Conservation (phyloP, 2,888 invertebrate genomes). For the Lumbricus terrestris region DNA sequence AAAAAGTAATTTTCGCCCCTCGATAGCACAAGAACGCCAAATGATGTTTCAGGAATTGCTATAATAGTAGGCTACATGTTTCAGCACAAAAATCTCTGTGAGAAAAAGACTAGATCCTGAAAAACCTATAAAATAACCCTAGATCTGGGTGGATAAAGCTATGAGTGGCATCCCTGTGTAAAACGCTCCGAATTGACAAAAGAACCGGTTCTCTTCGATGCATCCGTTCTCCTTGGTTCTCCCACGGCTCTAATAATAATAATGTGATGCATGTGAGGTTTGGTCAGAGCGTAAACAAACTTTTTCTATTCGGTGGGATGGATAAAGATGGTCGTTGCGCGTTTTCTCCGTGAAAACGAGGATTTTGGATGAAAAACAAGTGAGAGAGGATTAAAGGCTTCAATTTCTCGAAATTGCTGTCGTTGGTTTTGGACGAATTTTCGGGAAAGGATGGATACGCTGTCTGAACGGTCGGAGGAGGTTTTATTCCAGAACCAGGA, state of each 20-base stretch:
- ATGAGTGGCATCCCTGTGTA: no score
- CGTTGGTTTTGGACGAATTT: background rate
- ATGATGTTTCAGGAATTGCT: no score
- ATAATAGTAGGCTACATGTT: no score
- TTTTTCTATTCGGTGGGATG: background rate
- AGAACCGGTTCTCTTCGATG: no score
- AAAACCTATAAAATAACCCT: no score
- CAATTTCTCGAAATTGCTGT: background rate
- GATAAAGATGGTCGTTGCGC: background rate
- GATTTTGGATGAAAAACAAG: background rate
- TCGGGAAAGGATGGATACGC: background rate
- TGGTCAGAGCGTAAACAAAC: background rate
- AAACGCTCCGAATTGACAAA: no score
- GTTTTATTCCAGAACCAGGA: background rate
- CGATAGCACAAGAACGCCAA: no score
- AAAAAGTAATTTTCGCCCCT: no score
- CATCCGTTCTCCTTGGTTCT: background rate
- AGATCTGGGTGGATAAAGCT: no score
- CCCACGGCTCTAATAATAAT: no score
- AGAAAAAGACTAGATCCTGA: no score
- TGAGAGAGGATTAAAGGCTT: background rate
- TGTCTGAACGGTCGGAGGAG: background rate
- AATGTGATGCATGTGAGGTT: background rate
- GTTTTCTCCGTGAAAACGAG: background rate
- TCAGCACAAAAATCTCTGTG: no score